phyloP scores from a whole-genome alignment of 1,140 invertebrate genomes.

The Drosophila arawakana region DNA sequence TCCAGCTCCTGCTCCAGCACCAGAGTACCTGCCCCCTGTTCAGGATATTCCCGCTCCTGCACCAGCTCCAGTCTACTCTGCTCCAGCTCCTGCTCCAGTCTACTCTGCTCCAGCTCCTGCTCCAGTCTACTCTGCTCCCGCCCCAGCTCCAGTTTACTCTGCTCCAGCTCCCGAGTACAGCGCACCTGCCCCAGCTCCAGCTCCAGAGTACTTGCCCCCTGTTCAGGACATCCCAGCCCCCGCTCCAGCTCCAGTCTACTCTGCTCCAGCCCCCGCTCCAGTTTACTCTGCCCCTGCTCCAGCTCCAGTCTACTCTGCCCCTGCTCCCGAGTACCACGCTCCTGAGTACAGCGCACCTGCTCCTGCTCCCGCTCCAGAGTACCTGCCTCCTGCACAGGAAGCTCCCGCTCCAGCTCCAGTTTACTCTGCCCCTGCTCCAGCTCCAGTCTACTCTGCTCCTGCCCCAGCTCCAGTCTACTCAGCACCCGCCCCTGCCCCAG shows the following conservation, averaged over 20 bases:
- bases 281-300: constrained; percentile 34
- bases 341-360: constrained; percentile 47
- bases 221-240: constrained; percentile 50
- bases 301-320: constrained; percentile 36
- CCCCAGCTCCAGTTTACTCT: constrained; percentile 38
- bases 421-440: constrained; percentile 34
- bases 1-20: constrained; percentile 47
- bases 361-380: constrained; percentile 50
- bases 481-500: constrained; percentile 33
- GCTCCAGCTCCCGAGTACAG: constrained; percentile 47
- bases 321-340: constrained; percentile 50
- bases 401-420: constrained; percentile 33
- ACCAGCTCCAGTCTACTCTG: constrained; percentile 43
- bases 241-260: constrained; percentile 37
- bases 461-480: constrained; percentile 40
- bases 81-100: constrained; percentile 33
- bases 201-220: constrained; percentile 29
- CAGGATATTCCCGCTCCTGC: constrained; percentile 37
- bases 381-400: constrained; percentile 57
- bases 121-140: constrained; percentile 29
- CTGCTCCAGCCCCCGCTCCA: constrained; percentile 26
- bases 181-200: constrained; percentile 45
- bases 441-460: constrained; percentile 47
- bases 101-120: constrained; percentile 48
- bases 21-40: constrained; percentile 34